phyloP scores from a whole-genome alignment of 1,140 invertebrate genomes.

The Drosophila mayri region DNA sequence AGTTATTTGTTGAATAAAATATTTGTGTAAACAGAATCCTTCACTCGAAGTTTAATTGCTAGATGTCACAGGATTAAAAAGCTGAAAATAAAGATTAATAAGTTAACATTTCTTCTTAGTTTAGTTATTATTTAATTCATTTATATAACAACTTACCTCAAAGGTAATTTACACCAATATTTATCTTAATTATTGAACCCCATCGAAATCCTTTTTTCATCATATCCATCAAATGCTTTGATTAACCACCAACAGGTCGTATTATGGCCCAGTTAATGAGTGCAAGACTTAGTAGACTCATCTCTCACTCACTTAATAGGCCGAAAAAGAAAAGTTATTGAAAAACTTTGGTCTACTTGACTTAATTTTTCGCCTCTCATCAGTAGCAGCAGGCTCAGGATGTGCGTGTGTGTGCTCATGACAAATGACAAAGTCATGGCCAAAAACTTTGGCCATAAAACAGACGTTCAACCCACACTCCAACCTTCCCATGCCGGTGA shows the following conservation, averaged over 20 bases:
- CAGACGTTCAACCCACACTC: slow-evolving; percentile 6
- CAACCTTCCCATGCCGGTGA: slow-evolving; percentile 27
- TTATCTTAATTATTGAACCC: slow-evolving; percentile 65
- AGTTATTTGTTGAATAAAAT: not conserved
- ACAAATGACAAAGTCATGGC: slow-evolving; percentile 69
- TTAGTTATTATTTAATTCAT: not conserved
- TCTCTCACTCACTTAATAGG: slow-evolving; percentile 45
- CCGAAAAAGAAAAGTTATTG: slow-evolving; percentile 54
- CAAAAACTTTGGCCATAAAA: slow-evolving; percentile 68
- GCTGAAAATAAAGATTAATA: not conserved
- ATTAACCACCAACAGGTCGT: slow-evolving; percentile 5
- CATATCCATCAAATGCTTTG: slow-evolving; percentile 9
- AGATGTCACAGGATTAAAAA: not conserved
- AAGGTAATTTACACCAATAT: slow-evolving; percentile 22
- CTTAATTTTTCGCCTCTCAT: slow-evolving; percentile 59
- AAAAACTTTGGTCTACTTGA: slow-evolving; percentile 51
- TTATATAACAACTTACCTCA: slow-evolving; percentile 10
- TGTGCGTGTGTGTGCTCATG: slow-evolving; percentile 36
- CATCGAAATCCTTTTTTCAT: slow-evolving; percentile 20
- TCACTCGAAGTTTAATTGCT: not conserved
- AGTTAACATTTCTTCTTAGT: not conserved
- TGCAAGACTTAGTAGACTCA: slow-evolving; percentile 10
- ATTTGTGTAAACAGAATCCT: not conserved
- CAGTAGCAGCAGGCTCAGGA: not conserved
- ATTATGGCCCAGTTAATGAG: slow-evolving; percentile 27